Conservation (phyloP, 2,888 invertebrate species). For the Lypha dubia region DNA sequence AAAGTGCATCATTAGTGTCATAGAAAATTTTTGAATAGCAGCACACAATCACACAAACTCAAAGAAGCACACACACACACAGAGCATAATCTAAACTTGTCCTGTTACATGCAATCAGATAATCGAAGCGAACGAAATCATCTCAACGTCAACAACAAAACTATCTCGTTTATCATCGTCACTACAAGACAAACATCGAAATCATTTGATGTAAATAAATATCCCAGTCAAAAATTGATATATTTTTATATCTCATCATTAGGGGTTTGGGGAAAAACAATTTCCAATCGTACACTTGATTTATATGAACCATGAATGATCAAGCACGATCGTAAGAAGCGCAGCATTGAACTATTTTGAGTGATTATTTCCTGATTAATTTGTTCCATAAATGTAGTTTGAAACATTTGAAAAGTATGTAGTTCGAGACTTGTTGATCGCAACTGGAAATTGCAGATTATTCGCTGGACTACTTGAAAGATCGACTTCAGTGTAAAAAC, state of each 20-base stretch:
- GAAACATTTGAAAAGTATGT: no score
- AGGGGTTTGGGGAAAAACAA: no score
- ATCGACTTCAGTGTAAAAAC: no score
- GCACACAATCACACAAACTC: not conserved
- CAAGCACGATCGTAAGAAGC: no score
- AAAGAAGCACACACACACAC: not conserved
- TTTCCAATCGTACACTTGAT: no score
- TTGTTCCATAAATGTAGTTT: no score
- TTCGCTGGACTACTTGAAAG: no score
- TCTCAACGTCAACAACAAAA: conserved; percentile 41
- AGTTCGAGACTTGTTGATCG: no score
- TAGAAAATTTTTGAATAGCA: conserved; percentile 23
- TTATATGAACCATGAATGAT: no score
- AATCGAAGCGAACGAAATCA: conserved; percentile 38
- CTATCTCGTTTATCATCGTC: conserved; percentile 44
- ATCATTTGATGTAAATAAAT: conserved; percentile 5
- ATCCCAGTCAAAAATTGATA: conserved; percentile 10
- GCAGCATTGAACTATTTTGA: no score
- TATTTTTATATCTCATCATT: not conserved
- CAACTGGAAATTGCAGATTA: no score
- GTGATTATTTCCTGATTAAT: no score
- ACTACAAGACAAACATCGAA: conserved; percentile 1
- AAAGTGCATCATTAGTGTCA: conserved; percentile 43
- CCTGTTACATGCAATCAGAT: conserved; percentile 20
- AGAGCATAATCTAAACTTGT: not conserved